Conservation (phyloP, 92 coral and sea anemone genomes). For the Parazoanthus darwini region DNA sequence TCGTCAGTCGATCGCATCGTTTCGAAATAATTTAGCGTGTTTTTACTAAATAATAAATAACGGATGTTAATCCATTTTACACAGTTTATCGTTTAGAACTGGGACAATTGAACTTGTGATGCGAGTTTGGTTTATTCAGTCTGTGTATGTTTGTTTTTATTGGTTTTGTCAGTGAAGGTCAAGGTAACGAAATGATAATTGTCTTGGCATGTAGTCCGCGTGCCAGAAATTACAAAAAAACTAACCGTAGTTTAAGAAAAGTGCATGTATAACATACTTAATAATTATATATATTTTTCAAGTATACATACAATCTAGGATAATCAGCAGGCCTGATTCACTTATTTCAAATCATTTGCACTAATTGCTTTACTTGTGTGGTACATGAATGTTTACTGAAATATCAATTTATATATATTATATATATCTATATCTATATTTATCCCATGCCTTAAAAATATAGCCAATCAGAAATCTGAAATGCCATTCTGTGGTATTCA, state of each 20-base stretch:
- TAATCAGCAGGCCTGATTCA: too few relatives aligned
- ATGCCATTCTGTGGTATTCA: too few relatives aligned
- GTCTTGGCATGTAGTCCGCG: background rate
- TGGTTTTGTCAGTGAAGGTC: constrained; percentile 2
- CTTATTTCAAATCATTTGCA: too few relatives aligned
- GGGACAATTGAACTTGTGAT: background rate
- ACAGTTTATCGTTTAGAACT: background rate
- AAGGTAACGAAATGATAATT: background rate
- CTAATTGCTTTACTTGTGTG: too few relatives aligned
- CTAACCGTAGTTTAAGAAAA: background rate
- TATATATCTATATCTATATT: too few relatives aligned
- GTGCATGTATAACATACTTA: too few relatives aligned
- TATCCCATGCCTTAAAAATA: too few relatives aligned
- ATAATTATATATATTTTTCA: too few relatives aligned
- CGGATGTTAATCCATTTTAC: background rate
- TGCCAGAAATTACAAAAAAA: background rate
- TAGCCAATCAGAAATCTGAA: too few relatives aligned
- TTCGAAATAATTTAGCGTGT: background rate
- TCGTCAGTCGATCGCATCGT: background rate
- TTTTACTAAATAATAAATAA: constrained; percentile 9
- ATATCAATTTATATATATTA: too few relatives aligned
- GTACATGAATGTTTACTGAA: too few relatives aligned
- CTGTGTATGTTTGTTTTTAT: background rate
- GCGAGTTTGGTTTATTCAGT: background rate
- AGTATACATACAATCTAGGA: too few relatives aligned